phyloP scores from a whole-genome alignment of 2,888 invertebrate species.

The Dynastes maya region DNA sequence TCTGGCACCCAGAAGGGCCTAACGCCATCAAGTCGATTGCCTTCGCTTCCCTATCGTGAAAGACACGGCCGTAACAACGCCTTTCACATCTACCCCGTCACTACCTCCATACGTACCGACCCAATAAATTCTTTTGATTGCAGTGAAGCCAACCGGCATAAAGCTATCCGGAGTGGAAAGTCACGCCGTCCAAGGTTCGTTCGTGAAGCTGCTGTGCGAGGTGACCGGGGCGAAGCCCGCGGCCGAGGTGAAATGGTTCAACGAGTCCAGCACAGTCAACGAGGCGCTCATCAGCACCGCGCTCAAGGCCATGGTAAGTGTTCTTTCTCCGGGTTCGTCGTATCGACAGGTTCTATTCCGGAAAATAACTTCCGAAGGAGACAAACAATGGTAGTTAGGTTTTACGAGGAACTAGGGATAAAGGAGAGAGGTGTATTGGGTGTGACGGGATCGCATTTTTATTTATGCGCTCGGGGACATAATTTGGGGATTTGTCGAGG shows the following conservation, averaged over 20 bases:
- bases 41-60: too few species aligned
- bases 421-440: not conserved
- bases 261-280: constrained; percentile 74
- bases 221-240: constrained; percentile 88
- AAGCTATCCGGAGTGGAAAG: constrained; percentile 83
- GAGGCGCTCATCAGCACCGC: constrained; percentile 48
- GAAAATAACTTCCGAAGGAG: too few species aligned
- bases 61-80: not conserved
- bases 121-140: constrained; percentile 58
- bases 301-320: constrained; percentile 59
- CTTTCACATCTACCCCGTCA: not conserved
- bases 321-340: not conserved
- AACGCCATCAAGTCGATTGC: too few species aligned
- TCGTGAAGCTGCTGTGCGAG: constrained; percentile 84
- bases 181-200: constrained; percentile 86
- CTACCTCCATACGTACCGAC: not conserved
- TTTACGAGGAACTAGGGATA: not conserved
- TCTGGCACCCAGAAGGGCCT: too few species aligned
- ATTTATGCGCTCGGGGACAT: not conserved
- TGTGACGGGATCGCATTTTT: not conserved
- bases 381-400: constrained; percentile 4
- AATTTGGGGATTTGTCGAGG: too few species aligned
- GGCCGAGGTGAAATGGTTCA: constrained; percentile 89
- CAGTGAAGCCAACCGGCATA: constrained; percentile 88
- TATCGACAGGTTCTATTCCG: not conserved